A percentile compares a stretch with the other conserved stretches of the same genome.
Conservation (phyloP, 92 coral and sea anemone genomes). For the Epizoanthus scotinus region DNA sequence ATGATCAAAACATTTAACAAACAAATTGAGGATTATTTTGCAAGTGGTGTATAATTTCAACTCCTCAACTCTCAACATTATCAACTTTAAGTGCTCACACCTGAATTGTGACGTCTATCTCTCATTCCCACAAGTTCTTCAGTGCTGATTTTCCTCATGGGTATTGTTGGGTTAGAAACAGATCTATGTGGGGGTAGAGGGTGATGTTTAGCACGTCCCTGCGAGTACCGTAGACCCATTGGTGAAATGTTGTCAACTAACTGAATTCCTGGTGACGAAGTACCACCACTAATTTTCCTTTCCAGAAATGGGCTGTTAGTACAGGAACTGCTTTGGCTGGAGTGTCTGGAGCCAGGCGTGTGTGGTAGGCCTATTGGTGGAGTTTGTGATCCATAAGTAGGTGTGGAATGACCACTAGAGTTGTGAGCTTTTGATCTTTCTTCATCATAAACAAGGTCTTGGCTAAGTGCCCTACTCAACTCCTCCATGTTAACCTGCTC, state of each 20-base stretch:
- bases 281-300: constrained; percentile 26
- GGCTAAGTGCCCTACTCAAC: constrained; percentile 15
- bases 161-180: constrained; percentile 33
- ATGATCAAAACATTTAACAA: too few relatives aligned
- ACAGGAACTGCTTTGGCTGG: constrained; percentile 30
- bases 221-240: not conserved
- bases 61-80: not conserved
- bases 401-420: constrained; percentile 25
- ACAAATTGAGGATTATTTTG: not conserved
- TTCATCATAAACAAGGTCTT: constrained; percentile 9
- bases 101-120: constrained; percentile 39
- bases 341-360: constrained; percentile 27
- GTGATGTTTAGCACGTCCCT: constrained; percentile 8
- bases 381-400: constrained; percentile 18
- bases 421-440: not conserved
- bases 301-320: constrained; percentile 36
- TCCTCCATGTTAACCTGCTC: constrained; percentile 25
- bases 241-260: not conserved
- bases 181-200: constrained; percentile 31
- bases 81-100: not conserved
- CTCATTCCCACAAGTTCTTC: constrained; percentile 4
- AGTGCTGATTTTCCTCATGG: constrained; percentile 17
- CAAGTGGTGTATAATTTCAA: not conserved
- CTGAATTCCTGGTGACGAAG: constrained; percentile 24
- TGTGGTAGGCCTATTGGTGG: constrained; percentile 26